These are phyloP conservation scores for Brachionus calyciflorus DNA, from an alignment of 1,140 invertebrate species.

Conservation along the genomic window DNA sequence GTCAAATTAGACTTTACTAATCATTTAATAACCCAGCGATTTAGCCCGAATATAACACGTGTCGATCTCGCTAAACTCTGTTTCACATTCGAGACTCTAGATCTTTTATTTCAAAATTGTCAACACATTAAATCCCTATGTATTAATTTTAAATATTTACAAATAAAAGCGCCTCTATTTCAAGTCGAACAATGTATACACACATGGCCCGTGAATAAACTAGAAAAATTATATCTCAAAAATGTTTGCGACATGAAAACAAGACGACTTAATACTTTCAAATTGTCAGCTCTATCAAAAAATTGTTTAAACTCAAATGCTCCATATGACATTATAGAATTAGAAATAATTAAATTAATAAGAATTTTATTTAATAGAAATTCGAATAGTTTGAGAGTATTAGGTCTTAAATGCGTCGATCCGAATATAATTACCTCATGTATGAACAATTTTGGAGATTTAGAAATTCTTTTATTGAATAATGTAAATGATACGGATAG, in stretches of 20 bases:
- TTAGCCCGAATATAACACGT: neutral
- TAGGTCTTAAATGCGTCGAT: constrained; percentile 45
- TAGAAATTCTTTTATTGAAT: constrained; percentile 28
- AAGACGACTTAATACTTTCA: neutral
- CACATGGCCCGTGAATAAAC: constrained; percentile 23
- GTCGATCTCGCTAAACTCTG: constrained; percentile 40
- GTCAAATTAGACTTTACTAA: neutral
- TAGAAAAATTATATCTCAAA: constrained; percentile 45
- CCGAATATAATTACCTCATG: constrained; percentile 44
- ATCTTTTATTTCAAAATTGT: constrained; percentile 9
- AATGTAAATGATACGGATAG: constrained; percentile 41
- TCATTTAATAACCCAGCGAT: neutral
- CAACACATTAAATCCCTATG: constrained; percentile 4
- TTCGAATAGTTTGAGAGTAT: neutral
- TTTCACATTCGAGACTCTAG: constrained; percentile 36
- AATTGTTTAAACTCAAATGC: neutral
- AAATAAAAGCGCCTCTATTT: constrained; percentile 29
- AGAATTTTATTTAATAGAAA: constrained; percentile 2
- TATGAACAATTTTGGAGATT: neutral
- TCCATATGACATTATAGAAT: constrained; percentile 33
- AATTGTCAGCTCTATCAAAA: neutral
- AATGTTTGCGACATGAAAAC: constrained; percentile 47
- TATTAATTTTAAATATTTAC: constrained; percentile 37
- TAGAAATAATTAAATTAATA: constrained; percentile 41
- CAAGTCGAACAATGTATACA: constrained; percentile 28